Percentiles rank a stretch among this genome's conserved stretches.
phyloP scores from a whole-genome alignment of 2,113 vertebrate species.

The Oostethus manadensis region DNA sequence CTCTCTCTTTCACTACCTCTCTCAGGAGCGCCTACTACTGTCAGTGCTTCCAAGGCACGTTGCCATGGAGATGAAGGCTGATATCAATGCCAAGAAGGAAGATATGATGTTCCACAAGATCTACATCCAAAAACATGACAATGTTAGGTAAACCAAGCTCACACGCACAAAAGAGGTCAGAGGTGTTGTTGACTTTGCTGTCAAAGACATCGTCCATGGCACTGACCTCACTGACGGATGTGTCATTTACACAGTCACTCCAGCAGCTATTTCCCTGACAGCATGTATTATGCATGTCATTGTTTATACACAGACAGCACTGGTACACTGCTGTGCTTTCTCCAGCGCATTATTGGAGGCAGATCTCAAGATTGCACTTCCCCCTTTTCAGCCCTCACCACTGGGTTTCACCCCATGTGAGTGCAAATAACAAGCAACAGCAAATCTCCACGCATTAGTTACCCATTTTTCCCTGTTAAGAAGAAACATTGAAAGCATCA shows the following conservation, averaged over 20 bases:
- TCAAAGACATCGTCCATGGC: slow-evolving; percentile 12
- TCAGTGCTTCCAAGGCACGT: slow-evolving; percentile 94
- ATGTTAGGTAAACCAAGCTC: slow-evolving; percentile 81
- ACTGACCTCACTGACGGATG: slow-evolving; percentile 34
- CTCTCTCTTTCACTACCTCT: slow-evolving; percentile 10
- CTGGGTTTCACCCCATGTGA: slow-evolving; percentile 17
- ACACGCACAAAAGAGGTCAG: neutral
- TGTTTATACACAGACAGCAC: slow-evolving; percentile 45
- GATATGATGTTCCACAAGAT: slow-evolving; percentile 99
- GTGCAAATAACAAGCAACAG: slow-evolving; percentile 14
- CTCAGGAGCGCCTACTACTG: slow-evolving; percentile 90
- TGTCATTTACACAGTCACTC: slow-evolving; percentile 38
- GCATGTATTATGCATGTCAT: slow-evolving; percentile 53
- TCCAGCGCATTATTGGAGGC: slow-evolving; percentile 23
- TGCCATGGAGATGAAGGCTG: slow-evolving; percentile 99
- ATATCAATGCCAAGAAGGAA: slow-evolving; percentile 97
- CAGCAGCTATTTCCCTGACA: slow-evolving; percentile 40
- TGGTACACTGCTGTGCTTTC: slow-evolving; percentile 29
- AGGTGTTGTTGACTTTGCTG: slow-evolving; percentile 1
- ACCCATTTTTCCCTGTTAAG: slow-evolving; percentile 3
- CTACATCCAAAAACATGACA: slow-evolving; percentile 98
- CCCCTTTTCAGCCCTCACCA: slow-evolving; percentile 14
- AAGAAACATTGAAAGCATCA: slow-evolving; percentile 21
- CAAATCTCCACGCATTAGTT: slow-evolving; percentile 28
- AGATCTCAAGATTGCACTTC: slow-evolving; percentile 20